Conservation (phyloP, 2,113 vertebrate species). For the Varanus salvator region DNA sequence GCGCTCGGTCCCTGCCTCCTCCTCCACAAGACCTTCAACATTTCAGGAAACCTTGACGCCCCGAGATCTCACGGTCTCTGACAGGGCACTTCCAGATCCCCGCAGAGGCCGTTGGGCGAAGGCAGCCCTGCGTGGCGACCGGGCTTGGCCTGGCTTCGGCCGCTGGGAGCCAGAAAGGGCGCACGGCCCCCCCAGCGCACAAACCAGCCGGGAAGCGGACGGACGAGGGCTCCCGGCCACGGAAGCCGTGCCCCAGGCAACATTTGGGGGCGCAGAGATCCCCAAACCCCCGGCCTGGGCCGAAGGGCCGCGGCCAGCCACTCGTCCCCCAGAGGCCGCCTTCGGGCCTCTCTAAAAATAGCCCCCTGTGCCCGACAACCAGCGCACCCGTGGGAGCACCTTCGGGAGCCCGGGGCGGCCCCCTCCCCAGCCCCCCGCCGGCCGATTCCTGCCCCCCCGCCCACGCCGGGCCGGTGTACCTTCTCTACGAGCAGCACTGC, state of each 20-base stretch:
- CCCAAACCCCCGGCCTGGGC: too few relatives aligned
- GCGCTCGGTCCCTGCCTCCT: too few relatives aligned
- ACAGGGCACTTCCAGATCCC: too few relatives aligned
- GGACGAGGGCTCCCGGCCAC: background rate
- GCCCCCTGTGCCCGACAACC: background rate
- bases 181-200: background rate
- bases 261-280: background rate
- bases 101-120: too few relatives aligned
- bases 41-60: too few relatives aligned
- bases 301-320: background rate
- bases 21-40: background rate
- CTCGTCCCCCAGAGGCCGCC: background rate
- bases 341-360: conserved; percentile 56
- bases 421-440: background rate
- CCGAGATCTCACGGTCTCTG: too few relatives aligned
- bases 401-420: rapidly evolving
- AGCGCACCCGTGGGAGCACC: background rate
- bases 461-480: conserved; percentile 22
- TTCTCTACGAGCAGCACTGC: conserved; percentile 8
- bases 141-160: too few relatives aligned
- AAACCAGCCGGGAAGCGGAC: background rate
- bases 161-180: background rate
- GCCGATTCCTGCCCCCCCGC: too few relatives aligned
- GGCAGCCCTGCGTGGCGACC: too few relatives aligned
- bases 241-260: background rate